Base-by-base conservation (phyloP, 2,113 vertebrate species). In the Scophthalmus maximus region DNA sequence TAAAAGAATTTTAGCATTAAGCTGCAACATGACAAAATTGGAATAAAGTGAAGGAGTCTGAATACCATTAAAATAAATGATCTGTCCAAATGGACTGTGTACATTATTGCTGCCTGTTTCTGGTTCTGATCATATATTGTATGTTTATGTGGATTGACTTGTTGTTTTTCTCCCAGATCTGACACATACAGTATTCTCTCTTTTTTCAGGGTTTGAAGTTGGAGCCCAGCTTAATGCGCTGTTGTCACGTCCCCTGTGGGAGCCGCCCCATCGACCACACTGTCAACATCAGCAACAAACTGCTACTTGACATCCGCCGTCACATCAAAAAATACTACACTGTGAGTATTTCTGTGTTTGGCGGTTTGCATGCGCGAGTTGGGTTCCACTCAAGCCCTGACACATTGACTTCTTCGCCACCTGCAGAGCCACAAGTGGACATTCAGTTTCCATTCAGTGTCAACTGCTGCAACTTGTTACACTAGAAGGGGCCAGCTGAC, bases 311-410 rank as follows among this genome's bases (percentile, higher is more conserved):
- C 90, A 95, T 98, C 86, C 96, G 96, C 53, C 91, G 92, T 7
- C 90, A 91, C 85, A 73, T 98, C 84, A 96, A 87, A 78, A 97
- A 92, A 81, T 98, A 98, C 84, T 98, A 97, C 78, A 93, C 89
- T 52, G 97, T 99, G 84, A 98, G 97, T 98, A 88, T 76, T 67
- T 47, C 47, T 66, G 8, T 36, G 3, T n/a, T 36, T 27, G 18
- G 38, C 29, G 18, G 8, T 73, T 38, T 34, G 36, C 3, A 38
- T 44, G 6, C 1, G 2, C 42, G 12, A 25, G 4, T 57, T 5
- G 42, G 30, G 18, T 17, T 75, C 36, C 46, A 23, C 27, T 17
- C 26, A 60, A 8, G 60, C 47, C 53, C 26, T 36, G 10, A n/a
- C 42, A 27, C 27, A 11, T 51, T 47, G 25, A 25, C 36, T 62